Conservation (phyloP, 1,140 invertebrate genomes). For the Nasonia vitripennis region DNA sequence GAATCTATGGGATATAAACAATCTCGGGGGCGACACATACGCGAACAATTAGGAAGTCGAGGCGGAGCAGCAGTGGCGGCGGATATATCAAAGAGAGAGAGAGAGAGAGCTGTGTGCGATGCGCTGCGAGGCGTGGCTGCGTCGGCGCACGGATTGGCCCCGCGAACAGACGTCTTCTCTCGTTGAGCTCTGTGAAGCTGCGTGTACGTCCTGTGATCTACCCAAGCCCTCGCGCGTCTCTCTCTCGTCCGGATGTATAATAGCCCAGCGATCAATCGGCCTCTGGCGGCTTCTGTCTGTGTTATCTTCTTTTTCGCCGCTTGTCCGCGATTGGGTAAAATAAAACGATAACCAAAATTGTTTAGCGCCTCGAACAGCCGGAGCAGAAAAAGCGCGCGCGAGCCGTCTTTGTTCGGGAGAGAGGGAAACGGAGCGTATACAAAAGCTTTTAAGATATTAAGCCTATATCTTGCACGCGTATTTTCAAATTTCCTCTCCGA, state of each 20-base stretch:
- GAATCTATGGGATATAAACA: no score
- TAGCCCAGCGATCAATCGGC: no score
- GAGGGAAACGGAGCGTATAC: not conserved
- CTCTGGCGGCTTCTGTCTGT: no score
- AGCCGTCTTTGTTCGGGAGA: not conserved
- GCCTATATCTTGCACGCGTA: slow-evolving; percentile 22
- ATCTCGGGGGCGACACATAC: not conserved
- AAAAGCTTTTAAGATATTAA: slow-evolving; percentile 24
- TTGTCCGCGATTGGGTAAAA: no score
- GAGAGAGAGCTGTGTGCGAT: no score
- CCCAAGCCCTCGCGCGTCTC: not conserved
- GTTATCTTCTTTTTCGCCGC: no score
- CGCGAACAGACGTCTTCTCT: slow-evolving; percentile 28
- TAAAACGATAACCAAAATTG: no score
- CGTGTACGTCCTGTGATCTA: not conserved
- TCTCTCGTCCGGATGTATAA: not conserved
- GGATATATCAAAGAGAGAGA: slow-evolving; percentile 34
- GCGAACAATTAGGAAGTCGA: slow-evolving; percentile 9
- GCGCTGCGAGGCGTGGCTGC: slow-evolving; percentile 44
- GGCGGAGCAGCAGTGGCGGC: not conserved
- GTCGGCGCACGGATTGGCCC: slow-evolving; percentile 10
- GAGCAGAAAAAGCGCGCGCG: no score
- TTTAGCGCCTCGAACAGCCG: no score
- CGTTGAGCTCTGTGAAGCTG: not conserved
- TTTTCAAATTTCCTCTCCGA: slow-evolving; percentile 22